These are phyloP conservation scores for Excalfactoria chinensis DNA, from an alignment of 2,113 vertebrate genomes.

Conservation along the genomic window DNA sequence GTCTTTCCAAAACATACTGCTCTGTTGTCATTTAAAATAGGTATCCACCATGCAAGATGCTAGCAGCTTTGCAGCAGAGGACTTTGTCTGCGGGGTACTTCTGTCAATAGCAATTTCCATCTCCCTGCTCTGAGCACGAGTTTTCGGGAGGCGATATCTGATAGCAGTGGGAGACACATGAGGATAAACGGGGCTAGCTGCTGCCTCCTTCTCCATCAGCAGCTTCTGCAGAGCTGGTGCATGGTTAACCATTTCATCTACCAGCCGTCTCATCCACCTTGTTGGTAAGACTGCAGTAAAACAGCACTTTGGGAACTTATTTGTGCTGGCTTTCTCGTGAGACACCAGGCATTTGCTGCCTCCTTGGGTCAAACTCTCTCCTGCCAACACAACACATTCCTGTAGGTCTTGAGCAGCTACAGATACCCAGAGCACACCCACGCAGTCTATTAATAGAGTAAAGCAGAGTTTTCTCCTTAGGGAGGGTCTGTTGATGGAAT, in stretches of 20 bases:
- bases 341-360: not conserved
- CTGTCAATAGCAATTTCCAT: constrained; percentile 38
- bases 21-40: not conserved
- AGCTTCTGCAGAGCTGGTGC: not conserved
- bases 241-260: not conserved
- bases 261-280: not conserved
- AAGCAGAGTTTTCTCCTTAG: not conserved
- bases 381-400: not conserved
- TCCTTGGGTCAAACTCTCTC: not conserved
- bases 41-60: not conserved
- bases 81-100: not conserved
- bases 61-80: constrained; percentile 54
- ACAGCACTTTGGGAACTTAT: fast-evolving
- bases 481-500: not conserved
- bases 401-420: constrained; percentile 1
- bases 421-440: not conserved
- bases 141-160: not conserved
- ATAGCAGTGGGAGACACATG: not conserved
- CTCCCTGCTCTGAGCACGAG: not conserved
- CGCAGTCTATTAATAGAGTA: constrained; percentile 15
- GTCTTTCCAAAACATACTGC: not conserved
- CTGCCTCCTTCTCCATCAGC: not conserved
- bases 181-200: not conserved
- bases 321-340: not conserved
- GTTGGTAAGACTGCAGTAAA: not conserved